phyloP scores from a whole-genome alignment of 2,888 invertebrate species.

The Ichneumoninae sp. region DNA sequence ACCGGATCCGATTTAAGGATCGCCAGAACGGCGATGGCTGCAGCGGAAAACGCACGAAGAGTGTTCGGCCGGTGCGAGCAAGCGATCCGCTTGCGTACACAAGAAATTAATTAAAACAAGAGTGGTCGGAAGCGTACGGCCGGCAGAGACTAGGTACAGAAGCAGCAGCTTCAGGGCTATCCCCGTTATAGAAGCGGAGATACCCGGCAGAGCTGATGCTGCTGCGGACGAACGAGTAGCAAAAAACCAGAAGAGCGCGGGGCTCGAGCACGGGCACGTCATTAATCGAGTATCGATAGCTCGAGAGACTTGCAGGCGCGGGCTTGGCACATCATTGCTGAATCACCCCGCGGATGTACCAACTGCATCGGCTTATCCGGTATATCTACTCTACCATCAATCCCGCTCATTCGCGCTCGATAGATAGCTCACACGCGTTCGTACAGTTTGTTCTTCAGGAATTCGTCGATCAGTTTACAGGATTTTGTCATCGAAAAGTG shows the following conservation, averaged over 20 bases:
- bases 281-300: conserved; percentile 43
- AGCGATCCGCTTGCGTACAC: conserved; percentile 43
- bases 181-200: conserved; percentile 29
- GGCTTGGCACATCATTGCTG: conserved; percentile 15
- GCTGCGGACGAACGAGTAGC: conserved; percentile 4
- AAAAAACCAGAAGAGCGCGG: conserved; percentile 24
- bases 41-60: conserved; percentile 11
- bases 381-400: conserved; percentile 4
- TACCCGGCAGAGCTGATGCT: conserved; percentile 26
- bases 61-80: conserved; percentile 22
- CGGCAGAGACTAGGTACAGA: conserved; percentile 8
- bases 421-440: not conserved
- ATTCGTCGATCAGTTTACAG: not conserved
- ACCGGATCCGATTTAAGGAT: conserved; percentile 24
- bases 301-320: not conserved
- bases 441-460: not conserved
- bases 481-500: not conserved
- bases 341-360: conserved; percentile 9
- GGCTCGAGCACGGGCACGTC: conserved; percentile 11
- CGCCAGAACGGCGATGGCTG: conserved; percentile 14
- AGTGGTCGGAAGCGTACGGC: conserved; percentile 34
- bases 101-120: conserved; percentile 50
- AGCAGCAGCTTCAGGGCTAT: conserved; percentile 23
- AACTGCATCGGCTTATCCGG: conserved; percentile 11
- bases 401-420: not conserved